phyloP scores from a whole-genome alignment of 2,888 invertebrate genomes.

The Priocnemis perturbator region DNA sequence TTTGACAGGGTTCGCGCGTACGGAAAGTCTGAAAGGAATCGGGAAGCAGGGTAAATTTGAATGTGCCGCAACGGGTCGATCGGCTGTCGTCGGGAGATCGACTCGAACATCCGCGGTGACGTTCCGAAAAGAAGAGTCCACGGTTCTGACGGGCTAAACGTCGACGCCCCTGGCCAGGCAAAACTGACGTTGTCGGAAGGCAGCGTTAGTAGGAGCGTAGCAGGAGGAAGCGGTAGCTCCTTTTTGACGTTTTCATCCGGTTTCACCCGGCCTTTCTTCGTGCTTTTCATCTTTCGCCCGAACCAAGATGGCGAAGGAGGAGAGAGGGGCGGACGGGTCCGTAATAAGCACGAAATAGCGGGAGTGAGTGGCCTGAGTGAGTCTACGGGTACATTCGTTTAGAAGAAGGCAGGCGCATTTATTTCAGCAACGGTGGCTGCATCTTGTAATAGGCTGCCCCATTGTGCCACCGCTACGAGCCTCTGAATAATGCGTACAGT shows the following conservation, averaged over 20 bases:
- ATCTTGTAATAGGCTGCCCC: slow-evolving; percentile 47
- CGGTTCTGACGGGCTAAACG: too few relatives aligned
- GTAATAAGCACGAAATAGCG: slow-evolving; percentile 37
- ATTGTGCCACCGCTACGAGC: slow-evolving; percentile 24
- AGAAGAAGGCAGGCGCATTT: slow-evolving; percentile 41
- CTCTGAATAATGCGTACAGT: slow-evolving; percentile 28
- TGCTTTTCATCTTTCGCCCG: slow-evolving; percentile 23
- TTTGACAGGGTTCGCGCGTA: too few relatives aligned
- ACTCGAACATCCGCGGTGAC: too few relatives aligned
- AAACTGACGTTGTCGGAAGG: background rate
- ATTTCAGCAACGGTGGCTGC: slow-evolving; percentile 49
- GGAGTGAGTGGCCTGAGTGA: slow-evolving; percentile 23
- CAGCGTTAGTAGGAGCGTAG: background rate
- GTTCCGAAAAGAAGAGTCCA: too few relatives aligned
- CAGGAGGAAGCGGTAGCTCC: background rate
- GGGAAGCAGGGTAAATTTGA: background rate
- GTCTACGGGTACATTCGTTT: slow-evolving; percentile 36
- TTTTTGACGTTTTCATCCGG: slow-evolving; percentile 21
- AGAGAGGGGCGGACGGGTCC: background rate
- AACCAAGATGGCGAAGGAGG: background rate
- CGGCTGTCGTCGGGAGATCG: too few relatives aligned
- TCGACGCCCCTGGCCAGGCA: too few relatives aligned
- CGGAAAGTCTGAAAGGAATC: background rate
- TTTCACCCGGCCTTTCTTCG: slow-evolving; percentile 24
- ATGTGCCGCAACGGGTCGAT: too few relatives aligned